Evolutionary conservation across 2,113 vertebrate genomes (phyloP).

Genomic region (Istiophorus platypterus): DNA sequence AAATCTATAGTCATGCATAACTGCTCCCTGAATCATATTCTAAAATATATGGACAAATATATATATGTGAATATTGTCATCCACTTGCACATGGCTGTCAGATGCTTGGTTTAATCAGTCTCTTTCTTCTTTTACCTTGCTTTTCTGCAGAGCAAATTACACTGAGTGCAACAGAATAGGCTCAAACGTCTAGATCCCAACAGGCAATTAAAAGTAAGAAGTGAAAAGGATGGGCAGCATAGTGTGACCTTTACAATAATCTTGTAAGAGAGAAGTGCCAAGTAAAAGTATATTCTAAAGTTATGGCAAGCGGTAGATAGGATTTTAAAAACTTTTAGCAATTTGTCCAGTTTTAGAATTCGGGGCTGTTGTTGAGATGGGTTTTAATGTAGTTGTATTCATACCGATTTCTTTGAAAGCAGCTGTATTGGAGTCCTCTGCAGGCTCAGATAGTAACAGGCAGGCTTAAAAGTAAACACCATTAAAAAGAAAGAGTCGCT

Average conservation of each 20-base stretch:
- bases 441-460: neutral
- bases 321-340: slow-evolving; percentile 10
- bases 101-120: neutral
- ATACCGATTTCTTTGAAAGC: slow-evolving; percentile 26
- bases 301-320: neutral
- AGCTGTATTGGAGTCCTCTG: slow-evolving; percentile 2
- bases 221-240: slow-evolving; percentile 39
- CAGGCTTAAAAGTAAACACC: neutral
- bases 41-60: neutral
- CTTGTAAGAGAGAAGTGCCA: slow-evolving; percentile 36
- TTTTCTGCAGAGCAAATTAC: slow-evolving; percentile 42
- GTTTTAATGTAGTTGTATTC: slow-evolving; percentile 15
- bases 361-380: slow-evolving; percentile 20
- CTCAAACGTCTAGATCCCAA: slow-evolving; percentile 38
- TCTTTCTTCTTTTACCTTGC: slow-evolving; percentile 34
- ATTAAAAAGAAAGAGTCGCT: slow-evolving; percentile 40
- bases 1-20: neutral
- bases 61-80: neutral
- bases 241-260: slow-evolving; percentile 49
- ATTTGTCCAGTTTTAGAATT: slow-evolving; percentile 34
- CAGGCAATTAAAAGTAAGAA: slow-evolving; percentile 63
- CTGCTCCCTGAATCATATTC: neutral
- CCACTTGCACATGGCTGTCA: slow-evolving; percentile 9
- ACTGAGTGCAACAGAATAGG: slow-evolving; percentile 35
- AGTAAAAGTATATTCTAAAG: slow-evolving; percentile 46